A percentile compares a stretch with the other conserved stretches of the same genome.
phyloP scores from a whole-genome alignment of 1,140 invertebrate species.

The Liolophura sinensis region DNA sequence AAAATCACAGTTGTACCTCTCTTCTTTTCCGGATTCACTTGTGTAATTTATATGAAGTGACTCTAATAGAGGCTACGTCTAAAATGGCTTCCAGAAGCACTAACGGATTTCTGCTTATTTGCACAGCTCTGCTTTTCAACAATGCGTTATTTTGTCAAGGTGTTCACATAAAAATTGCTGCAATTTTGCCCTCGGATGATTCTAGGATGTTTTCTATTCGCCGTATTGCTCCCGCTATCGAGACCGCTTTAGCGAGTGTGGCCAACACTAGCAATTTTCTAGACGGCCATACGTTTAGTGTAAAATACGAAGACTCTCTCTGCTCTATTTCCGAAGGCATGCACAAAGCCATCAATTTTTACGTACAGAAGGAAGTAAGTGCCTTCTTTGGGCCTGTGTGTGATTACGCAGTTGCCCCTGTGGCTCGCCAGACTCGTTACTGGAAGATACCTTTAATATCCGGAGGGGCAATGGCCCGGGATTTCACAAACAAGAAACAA shows the following conservation, averaged over 20 bases:
- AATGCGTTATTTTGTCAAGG: no score
- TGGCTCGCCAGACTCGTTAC: slow-evolving; percentile 80
- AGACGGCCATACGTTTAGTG: slow-evolving; percentile 2
- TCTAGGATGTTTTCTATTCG: slow-evolving; percentile 69
- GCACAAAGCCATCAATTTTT: slow-evolving; percentile 20
- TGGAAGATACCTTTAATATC: slow-evolving; percentile 88
- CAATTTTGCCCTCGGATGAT: slow-evolving; percentile 70
- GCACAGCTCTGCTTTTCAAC: no score
- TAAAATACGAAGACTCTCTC: background rate
- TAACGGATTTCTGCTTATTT: no score
- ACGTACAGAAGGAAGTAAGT: slow-evolving; percentile 60
- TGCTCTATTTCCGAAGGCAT: background rate
- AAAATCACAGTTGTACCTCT: no score
- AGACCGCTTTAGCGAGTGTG: slow-evolving; percentile 68
- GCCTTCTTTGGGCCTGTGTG: slow-evolving; percentile 89
- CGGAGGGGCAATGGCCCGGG: slow-evolving; percentile 78
- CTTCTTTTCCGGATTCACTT: no score
- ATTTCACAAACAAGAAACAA: slow-evolving; percentile 64
- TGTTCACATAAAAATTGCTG: slow-evolving; percentile 60
- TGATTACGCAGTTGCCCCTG: slow-evolving; percentile 88
- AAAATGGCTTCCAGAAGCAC: no score
- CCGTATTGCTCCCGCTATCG: slow-evolving; percentile 74
- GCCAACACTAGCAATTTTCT: slow-evolving; percentile 58
- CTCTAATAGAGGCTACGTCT: no score
- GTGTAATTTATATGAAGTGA: no score